Evolutionary conservation across 92 coral and sea anemone species (phyloP).

Genomic region (Paramuricea clavata): DNA sequence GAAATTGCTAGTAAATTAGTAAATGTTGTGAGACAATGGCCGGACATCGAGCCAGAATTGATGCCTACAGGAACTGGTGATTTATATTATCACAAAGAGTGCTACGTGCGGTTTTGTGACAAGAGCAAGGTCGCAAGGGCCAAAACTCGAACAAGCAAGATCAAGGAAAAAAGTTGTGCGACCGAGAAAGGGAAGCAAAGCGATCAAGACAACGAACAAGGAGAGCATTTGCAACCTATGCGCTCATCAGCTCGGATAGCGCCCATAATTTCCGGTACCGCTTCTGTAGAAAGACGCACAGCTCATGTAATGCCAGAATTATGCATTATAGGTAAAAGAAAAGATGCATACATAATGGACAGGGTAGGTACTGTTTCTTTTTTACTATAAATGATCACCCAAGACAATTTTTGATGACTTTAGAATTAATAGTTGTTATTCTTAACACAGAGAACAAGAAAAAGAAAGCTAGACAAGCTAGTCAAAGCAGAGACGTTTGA

Average conservation of each 20-base stretch:
- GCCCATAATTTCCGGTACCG: background rate
- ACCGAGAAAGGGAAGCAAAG: too few species aligned
- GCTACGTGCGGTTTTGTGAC: conserved; percentile 11
- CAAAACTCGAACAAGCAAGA: background rate
- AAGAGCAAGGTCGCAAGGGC: background rate
- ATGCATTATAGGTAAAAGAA: conserved; percentile 10
- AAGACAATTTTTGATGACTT: too few species aligned
- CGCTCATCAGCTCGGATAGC: background rate
- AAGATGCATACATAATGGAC: conserved; percentile 5
- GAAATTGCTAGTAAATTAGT: background rate
- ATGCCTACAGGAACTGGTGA: background rate
- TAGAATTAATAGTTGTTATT: background rate
- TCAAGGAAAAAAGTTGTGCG: background rate
- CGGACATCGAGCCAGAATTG: background rate
- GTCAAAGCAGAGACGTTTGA: background rate
- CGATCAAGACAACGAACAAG: too few species aligned
- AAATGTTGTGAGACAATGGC: background rate
- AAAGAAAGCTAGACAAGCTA: background rate
- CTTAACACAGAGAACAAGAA: background rate
- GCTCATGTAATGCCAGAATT: background rate
- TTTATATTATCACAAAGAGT: conserved; percentile 2
- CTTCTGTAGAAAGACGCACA: background rate
- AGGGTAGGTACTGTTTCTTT: background rate
- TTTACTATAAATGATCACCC: background rate
- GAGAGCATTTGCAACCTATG: too few species aligned